Base-by-base conservation (phyloP, 2,113 vertebrate species). In the Tetrao urogallus region DNA sequence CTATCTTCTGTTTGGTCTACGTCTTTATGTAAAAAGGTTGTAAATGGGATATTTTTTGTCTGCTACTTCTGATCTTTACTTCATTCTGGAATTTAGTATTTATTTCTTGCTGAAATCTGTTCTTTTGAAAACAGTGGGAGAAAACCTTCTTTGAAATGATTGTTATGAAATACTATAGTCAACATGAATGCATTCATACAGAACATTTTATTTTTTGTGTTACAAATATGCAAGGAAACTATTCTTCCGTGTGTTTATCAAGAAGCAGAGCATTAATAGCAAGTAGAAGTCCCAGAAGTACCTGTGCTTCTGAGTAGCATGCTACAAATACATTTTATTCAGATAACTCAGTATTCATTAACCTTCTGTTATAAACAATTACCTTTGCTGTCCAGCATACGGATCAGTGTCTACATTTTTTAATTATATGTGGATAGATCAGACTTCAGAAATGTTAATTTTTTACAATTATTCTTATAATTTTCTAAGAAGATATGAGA, bases 61-160 rank as follows among this genome's bases (percentile, higher is more conserved):
- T 90, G 0, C 52, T 83, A 10, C 21, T 86, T 88, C 22, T 58
- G 32, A 57, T 83, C 19, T 34, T 32, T 50, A 25, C 36, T 88
- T 81, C 38, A 22, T 73, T 77, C 34, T 69, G 86, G 43, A 88
- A 82, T 77, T 82, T 42, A 30, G 21, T 45, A 36, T 92, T 88
- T 95, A 78, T 88, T 47, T 11, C 63, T 7, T 90, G 57, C 57
- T 81, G 73, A 84, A 93, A 52, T 90, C 43, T 84, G 56, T 94
- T 61, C 13, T 89, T 79, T 52, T 27, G 36, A 84, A 54, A 88
- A 47, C 25, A 67, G 47, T 20, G 56, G 48, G 70, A 82, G 86
- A 67, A 48, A 78, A 75, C 47, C 13, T 34, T 79, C 11, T 72
- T 70, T 38, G 24, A 60, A 54, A 84, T 86, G 57, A 34, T 76